phyloP scores from a whole-genome alignment of 2,888 invertebrate genomes.

The Drosophila colorata region DNA sequence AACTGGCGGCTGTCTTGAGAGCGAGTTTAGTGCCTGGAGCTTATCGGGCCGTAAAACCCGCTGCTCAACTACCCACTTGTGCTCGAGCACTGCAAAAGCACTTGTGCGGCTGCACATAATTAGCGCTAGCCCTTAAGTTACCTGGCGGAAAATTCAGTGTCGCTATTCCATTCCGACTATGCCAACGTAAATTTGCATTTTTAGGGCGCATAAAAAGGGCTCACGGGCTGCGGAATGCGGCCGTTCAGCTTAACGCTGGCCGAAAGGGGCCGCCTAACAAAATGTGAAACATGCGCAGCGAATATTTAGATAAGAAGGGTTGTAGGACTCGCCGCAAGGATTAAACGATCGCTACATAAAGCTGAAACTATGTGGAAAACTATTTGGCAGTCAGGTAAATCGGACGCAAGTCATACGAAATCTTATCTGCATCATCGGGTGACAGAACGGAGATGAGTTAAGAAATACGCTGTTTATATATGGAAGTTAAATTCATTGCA shows the following conservation, averaged over 20 bases:
- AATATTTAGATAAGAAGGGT: constrained; percentile 40
- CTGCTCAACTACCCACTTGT: constrained; percentile 34
- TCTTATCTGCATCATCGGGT: no score
- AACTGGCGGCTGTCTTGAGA: constrained; percentile 19
- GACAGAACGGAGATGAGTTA: no score
- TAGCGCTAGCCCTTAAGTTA: constrained; percentile 63
- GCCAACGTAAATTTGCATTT: constrained; percentile 73
- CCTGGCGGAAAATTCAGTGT: constrained; percentile 21
- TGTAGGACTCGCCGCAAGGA: constrained; percentile 48
- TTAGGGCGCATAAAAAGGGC: constrained; percentile 63
- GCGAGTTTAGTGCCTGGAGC: constrained; percentile 50
- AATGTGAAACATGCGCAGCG: constrained; percentile 66
- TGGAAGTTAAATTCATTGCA: no score
- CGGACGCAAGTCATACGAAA: no score
- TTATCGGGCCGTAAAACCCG: constrained; percentile 67
- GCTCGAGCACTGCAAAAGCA: constrained; percentile 40
- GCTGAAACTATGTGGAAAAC: constrained; percentile 11
- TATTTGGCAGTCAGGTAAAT: not conserved
- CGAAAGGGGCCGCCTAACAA: constrained; percentile 30
- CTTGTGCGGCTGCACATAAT: constrained; percentile 74
- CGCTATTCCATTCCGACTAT: constrained; percentile 30
- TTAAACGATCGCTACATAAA: constrained; percentile 31
- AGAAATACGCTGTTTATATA: no score
- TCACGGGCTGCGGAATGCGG: constrained; percentile 36
- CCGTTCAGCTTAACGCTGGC: constrained; percentile 19